Percentiles rank a stretch among this genome's conserved stretches.
Conservation (phyloP, 2,888 invertebrate species). For the Argynnis bischoffii region DNA sequence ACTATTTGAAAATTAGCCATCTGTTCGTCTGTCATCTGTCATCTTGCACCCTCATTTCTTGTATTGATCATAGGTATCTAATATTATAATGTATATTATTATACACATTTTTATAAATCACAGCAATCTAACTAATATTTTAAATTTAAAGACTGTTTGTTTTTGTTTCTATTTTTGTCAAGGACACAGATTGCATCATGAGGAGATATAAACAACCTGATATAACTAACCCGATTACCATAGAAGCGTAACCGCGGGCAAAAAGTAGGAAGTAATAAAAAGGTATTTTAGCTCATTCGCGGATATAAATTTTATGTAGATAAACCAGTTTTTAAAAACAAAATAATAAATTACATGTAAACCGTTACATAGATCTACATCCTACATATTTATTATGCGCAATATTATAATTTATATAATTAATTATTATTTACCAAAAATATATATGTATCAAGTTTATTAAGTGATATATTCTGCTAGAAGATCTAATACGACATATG, state of each 20-base stretch:
- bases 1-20: slow-evolving; percentile 22
- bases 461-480: slow-evolving; percentile 29
- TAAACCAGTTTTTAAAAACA: neutral
- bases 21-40: slow-evolving; percentile 1
- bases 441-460: slow-evolving; percentile 8
- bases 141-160: too few species aligned
- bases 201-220: too few species aligned
- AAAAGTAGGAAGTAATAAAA: too few species aligned
- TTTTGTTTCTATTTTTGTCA: too few species aligned
- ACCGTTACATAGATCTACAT: neutral
- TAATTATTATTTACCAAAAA: slow-evolving; percentile 27
- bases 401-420: slow-evolving; percentile 22
- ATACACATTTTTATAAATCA: too few species aligned
- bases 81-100: too few species aligned
- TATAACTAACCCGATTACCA: too few species aligned
- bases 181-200: too few species aligned
- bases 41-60: neutral
- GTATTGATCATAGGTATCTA: neutral
- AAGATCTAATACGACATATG: slow-evolving; percentile 22
- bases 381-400: neutral
- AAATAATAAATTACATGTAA: neutral
- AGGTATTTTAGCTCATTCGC: too few species aligned
- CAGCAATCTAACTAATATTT: too few species aligned
- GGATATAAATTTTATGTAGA: too few species aligned
- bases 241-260: too few species aligned